Evolutionary conservation across 1,140 invertebrate genomes (phyloP), one percentile per base, ranked within the genome.

Genomic region (Bombus soroeensis): DNA sequence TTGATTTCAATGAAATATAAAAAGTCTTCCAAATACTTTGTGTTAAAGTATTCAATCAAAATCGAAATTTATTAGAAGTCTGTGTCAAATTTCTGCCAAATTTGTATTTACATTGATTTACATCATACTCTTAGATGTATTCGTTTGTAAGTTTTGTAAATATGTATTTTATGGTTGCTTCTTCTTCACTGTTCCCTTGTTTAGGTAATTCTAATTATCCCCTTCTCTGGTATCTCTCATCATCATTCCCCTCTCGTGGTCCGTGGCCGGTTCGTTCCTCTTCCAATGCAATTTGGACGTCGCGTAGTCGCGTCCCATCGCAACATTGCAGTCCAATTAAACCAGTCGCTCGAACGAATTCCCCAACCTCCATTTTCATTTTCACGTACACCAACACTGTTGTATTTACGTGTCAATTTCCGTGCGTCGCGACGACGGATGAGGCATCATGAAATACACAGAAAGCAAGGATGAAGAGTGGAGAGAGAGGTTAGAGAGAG

Each of bases 401-500:
- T 88, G 87, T 89, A 90, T 90, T 90, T 90, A 89, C 88, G 89
- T 90, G 89, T 90, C 88, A 89, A 90, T 90, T 86, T 90, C 85
- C 85, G 78, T 72, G 64, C 80, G 39, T 80, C 78, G 70, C 79
- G 68, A 53, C 68, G 47, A 70, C 71, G 43, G 34, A 39, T 9
- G 53, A n/a, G n/a, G n/a, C 28, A 37, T 72, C 70, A 13, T n/a
- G 70, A 13, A n/a, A 72, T 34, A 43, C 25, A 39, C 22, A 28
- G 22, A 10, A 28, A 66, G 10, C 37, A 25, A 39, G 3, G 37
- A 37, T 13, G 25, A 71, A 25, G 25, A 39, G 37, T 13, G 37
- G 71, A 43, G 22, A 3, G 34, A 6, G 64, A 34, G 41, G 6
- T 12, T 12, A 73, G 25, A 41, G 71, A n/a, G 59, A 22, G 74